Conservation (phyloP, 2,797 vertebrate genomes). For the Ciconia nigra region DNA sequence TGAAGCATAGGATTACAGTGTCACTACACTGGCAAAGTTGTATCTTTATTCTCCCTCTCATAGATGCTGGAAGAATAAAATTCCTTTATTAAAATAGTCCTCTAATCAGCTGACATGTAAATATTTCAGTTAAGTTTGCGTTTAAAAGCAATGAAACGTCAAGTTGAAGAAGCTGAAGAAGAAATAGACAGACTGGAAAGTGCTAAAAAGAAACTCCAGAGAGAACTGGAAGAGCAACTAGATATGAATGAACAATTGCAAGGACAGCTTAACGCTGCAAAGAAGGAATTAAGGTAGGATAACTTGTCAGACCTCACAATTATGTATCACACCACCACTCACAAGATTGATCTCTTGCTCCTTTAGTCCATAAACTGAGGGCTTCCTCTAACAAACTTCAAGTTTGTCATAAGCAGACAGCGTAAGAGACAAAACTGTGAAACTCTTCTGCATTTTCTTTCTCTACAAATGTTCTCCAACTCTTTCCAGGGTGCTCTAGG, state of each 20-base stretch:
- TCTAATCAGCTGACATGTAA: conserved; percentile 38
- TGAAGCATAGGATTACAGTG: conserved; percentile 20
- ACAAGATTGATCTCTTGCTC: not conserved
- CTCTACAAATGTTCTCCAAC: not conserved
- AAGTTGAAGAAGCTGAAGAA: conserved; percentile 95
- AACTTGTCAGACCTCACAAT: not conserved
- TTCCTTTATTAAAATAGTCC: conserved; percentile 10
- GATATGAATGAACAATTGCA: conserved; percentile 92
- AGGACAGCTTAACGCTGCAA: conserved; percentile 86
- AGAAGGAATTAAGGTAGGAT: conserved; percentile 87
- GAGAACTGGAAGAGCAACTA: conserved; percentile 93
- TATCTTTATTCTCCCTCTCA: conserved; percentile 43
- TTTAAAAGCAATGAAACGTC: conserved; percentile 94
- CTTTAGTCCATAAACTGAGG: not conserved
- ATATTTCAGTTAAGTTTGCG: conserved; percentile 88
- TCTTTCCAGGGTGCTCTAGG: not conserved
- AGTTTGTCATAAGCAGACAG: not conserved
- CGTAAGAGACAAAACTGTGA: not conserved
- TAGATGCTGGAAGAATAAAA: conserved; percentile 39
- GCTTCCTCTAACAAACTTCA: not conserved
- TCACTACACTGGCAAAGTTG: conserved; percentile 36
- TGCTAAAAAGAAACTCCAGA: conserved; percentile 93
- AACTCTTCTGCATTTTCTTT: not conserved
- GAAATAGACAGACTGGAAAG: conserved; percentile 94
- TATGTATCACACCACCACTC: not conserved